Evolutionary conservation across 2,888 invertebrate species (phyloP), one percentile per base, ranked within the genome.

Genomic region (Agriotes lineatus): DNA sequence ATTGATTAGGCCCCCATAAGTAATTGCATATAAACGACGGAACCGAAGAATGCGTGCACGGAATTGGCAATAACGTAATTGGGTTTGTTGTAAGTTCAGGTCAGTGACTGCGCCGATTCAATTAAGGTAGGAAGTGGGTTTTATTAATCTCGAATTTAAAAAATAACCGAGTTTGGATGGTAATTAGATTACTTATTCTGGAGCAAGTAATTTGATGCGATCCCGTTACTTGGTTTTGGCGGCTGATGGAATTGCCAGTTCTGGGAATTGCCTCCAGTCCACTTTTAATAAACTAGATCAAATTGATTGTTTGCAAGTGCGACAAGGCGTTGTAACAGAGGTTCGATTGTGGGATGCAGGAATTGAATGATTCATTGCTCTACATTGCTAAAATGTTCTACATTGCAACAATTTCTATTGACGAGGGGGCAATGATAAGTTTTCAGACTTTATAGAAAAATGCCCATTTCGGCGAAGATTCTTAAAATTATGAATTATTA

Each of bases 71-170:
- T 65, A 52, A 39, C 12, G 14, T 54, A 67, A 60, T 45, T 30
- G 50, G 37, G 44, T 61, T 61, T 35, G 52, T 42, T 25, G 30
- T 37, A 66, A 59, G 66, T 66, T 67, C 44, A 45, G 67, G 60
- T 67, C 67, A 67, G 19, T 54, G 67, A 67, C 67, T 67, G 56
- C n/a, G 14, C 35, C 30, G 54, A 67, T 60, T 67, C 52, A 56
- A 45, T 67, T 59, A 45, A 12, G n/a, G 54, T 44, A 25, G 18
- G 45, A 33, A 48, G 56, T 39, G 16, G 52, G 20, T 62, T 58
- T 65, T 50, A 64, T 57, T 65, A 58, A 65, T 58, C 20, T 52
- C 30, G 5, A 65, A 44, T 48, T 48, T 35, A 65, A 65, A 59
- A 50, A 58, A 57, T 48, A 48, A 37, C 44, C 30, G 56, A 44